Evolutionary conservation across 1,140 invertebrate species (phyloP).

Genomic region (Dinoponera quadriceps): DNA sequence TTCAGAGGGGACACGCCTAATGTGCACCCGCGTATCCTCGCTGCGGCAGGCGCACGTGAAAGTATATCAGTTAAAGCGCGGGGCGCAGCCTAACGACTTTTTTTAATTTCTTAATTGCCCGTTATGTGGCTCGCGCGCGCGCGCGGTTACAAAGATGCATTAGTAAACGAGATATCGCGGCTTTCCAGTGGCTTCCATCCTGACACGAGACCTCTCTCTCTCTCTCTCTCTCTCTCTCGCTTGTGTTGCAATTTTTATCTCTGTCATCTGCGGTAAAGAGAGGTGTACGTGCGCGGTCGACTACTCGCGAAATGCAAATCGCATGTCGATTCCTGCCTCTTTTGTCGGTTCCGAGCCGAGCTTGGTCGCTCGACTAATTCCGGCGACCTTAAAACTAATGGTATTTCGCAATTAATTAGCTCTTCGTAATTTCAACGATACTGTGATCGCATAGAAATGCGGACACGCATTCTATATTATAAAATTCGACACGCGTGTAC

Average conservation of each 20-base stretch:
- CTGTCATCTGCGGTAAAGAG: background rate
- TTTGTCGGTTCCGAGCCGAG: background rate
- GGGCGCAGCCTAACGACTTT: conserved; percentile 28
- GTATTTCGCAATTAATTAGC: background rate
- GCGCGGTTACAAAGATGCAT: conserved; percentile 27
- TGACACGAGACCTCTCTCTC: background rate
- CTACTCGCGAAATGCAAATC: background rate
- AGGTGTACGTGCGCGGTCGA: background rate
- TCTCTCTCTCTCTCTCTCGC: too few relatives aligned
- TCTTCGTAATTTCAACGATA: background rate
- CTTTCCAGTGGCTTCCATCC: background rate
- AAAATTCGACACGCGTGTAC: too few relatives aligned
- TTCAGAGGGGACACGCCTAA: conserved; percentile 75
- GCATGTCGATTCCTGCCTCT: background rate
- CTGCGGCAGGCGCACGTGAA: conserved; percentile 59
- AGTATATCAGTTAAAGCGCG: conserved; percentile 59
- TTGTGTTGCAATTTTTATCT: conserved; percentile 18
- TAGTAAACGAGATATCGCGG: conserved; percentile 21
- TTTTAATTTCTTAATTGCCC: conserved; percentile 52
- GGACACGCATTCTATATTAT: background rate
- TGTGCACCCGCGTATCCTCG: conserved; percentile 67
- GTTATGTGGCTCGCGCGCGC: conserved; percentile 7
- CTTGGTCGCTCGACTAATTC: background rate
- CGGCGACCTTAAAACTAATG: background rate
- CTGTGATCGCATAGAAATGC: background rate